Conservation (phyloP, 2,797 vertebrate genomes). For the Hemibagrus guttatus region DNA sequence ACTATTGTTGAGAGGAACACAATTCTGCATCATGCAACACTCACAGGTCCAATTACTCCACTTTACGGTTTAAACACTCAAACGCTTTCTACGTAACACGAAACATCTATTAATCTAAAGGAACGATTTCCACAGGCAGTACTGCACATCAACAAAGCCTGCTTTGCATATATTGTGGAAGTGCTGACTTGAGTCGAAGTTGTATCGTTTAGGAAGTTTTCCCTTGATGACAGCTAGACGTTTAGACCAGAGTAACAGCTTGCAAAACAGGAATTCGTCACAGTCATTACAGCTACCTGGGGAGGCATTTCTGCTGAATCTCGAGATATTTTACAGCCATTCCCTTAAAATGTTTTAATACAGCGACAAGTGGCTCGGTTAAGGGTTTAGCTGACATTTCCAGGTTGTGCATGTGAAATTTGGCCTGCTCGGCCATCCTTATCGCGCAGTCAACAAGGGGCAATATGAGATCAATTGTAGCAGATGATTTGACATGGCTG, state of each 20-base stretch:
- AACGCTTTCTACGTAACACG: neutral
- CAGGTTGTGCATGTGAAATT: neutral
- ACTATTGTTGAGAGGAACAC: neutral
- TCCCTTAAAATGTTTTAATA: slow-evolving; percentile 30
- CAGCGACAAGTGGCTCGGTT: slow-evolving; percentile 10
- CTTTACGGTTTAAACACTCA: slow-evolving; percentile 4
- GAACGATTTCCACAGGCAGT: neutral
- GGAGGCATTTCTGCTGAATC: slow-evolving; percentile 41
- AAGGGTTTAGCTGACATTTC: slow-evolving; percentile 31
- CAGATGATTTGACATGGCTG: slow-evolving; percentile 40
- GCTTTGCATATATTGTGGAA: slow-evolving; percentile 7
- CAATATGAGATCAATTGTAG: slow-evolving; percentile 38
- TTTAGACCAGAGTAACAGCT: slow-evolving; percentile 35
- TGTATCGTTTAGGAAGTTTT: slow-evolving; percentile 7
- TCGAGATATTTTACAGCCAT: slow-evolving; percentile 27
- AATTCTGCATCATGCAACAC: neutral
- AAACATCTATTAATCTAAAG: neutral
- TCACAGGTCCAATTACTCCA: neutral
- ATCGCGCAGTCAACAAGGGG: slow-evolving; percentile 22
- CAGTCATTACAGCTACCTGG: slow-evolving; percentile 36
- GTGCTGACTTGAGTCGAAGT: slow-evolving; percentile 11
- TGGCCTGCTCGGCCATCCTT: slow-evolving; percentile 27
- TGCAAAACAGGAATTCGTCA: slow-evolving; percentile 34
- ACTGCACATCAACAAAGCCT: neutral
- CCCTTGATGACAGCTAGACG: slow-evolving; percentile 25